Evolutionary conservation across 2,797 vertebrate genomes (phyloP), one percentile per base, ranked within the genome.

Genomic region (Buceros bicornis): DNA sequence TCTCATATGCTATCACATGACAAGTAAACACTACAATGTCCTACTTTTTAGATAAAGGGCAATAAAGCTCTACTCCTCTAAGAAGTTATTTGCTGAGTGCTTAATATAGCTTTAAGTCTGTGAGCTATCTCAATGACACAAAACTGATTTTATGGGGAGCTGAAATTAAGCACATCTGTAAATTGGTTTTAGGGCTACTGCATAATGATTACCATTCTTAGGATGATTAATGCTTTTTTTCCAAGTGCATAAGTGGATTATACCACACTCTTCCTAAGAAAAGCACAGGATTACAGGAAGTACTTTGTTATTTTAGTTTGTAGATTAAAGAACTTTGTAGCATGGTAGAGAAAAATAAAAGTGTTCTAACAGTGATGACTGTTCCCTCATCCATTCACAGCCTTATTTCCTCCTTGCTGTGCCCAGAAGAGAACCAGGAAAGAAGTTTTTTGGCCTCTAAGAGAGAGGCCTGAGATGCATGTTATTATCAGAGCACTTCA

Each of bases 1-100:
- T 28, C 50, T 77, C 2, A 0, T 57, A 62, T 9, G 42, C 4
- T 48, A 5, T 43, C 1, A 0, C 11, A 70, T 19, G 20, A 58
- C 11, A 73, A 64, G 6, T 43, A 62, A 82, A 50, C 26, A n/a
- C 9, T 65, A n/a, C 26, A 54, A 10, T 26, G 8, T 43, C 15
- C 31, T 64, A 13, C 9, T 6, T 73, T 64, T 82, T 28, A 69
- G 24, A 58, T 33, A 19, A 16, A 87, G 13, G 7, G 20, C 18
- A 64, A 37, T 37, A 73, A 73, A 60, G 13, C 6, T 51, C 16
- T 26, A 8, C 8, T 42, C 4, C 21, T 56, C 22, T 56, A 33
- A 62, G 45, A 57, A 43, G 72, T 82, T 50, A 24, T 64, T 45
- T 43, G 5, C 16, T 57, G 43, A 79, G 31, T 35, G 19, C 10